phyloP scores from a whole-genome alignment of 2,888 invertebrate species.

The Orchesellides sinensis region DNA sequence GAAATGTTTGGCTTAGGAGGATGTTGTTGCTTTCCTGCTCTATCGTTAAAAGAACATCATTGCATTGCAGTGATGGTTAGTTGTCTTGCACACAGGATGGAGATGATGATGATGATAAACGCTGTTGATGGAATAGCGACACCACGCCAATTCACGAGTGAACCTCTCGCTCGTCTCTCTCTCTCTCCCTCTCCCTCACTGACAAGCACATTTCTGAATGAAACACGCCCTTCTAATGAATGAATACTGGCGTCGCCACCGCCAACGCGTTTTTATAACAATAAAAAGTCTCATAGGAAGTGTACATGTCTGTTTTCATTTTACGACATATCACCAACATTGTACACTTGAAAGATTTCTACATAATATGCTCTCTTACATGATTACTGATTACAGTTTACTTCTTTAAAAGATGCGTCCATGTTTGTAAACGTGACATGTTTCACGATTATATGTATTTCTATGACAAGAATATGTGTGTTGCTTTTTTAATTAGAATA shows the following conservation, averaged over 20 bases:
- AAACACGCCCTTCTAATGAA: conserved; percentile 73
- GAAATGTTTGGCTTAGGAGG: conserved; percentile 31
- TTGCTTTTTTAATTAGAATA: too few species aligned
- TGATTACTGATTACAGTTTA: too few species aligned
- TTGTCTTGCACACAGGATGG: conserved; percentile 1
- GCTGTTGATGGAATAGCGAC: conserved; percentile 63
- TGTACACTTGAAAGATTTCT: too few species aligned
- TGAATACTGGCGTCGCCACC: conserved; percentile 65
- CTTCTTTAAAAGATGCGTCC: too few species aligned
- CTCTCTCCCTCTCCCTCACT: conserved; percentile 8
- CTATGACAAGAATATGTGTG: too few species aligned
- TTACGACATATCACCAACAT: too few species aligned
- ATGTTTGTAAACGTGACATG: too few species aligned
- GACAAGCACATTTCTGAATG: conserved; percentile 62
- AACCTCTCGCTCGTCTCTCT: conserved; percentile 33
- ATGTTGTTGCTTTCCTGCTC: not conserved
- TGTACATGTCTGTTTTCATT: not conserved
- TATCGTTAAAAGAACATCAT: not conserved
- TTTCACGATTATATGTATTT: too few species aligned
- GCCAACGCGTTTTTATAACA: conserved; percentile 63
- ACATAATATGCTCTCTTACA: too few species aligned
- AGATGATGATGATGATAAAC: conserved; percentile 18
- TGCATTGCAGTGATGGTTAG: not conserved
- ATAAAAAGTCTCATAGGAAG: not conserved
- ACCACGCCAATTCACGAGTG: conserved; percentile 66